Conservation (phyloP, 2,797 vertebrate genomes). For the Myotis daubentonii region DNA sequence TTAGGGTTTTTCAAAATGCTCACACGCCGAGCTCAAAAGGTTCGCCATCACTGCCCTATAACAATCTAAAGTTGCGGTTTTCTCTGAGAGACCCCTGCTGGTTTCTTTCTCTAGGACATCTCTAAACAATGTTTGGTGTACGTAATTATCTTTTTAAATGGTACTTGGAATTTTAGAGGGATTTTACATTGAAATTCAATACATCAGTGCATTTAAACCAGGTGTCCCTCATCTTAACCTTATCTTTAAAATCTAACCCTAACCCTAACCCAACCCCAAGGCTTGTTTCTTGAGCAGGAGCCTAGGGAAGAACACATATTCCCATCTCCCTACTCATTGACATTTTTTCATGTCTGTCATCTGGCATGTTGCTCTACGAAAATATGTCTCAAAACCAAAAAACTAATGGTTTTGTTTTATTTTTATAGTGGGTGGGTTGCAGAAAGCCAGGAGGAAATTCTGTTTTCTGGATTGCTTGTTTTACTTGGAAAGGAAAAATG, state of each 20-base stretch:
- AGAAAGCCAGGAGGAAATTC: slow-evolving; percentile 69
- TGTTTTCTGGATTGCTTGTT: slow-evolving; percentile 66
- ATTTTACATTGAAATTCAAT: not conserved
- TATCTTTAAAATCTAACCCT: not conserved
- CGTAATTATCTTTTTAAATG: not conserved
- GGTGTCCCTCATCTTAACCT: not conserved
- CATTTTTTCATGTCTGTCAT: not conserved
- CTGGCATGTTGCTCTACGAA: slow-evolving; percentile 6
- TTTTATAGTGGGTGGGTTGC: slow-evolving; percentile 63
- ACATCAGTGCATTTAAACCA: not conserved
- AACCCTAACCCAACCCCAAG: not conserved
- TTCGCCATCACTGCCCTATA: too few species aligned
- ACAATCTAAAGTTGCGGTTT: not conserved
- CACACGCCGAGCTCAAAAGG: too few species aligned
- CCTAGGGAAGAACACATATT: not conserved
- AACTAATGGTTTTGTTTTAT: slow-evolving; percentile 49
- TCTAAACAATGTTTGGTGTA: not conserved
- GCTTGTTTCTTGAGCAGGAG: not conserved
- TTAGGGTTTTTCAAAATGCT: too few species aligned
- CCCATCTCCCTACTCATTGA: not conserved
- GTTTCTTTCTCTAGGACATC: not conserved
- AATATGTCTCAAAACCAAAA: slow-evolving; percentile 35
- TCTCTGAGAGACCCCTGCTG: not conserved
- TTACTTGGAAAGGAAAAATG: slow-evolving; percentile 67
- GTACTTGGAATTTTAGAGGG: not conserved